Evolutionary conservation across 2,797 vertebrate genomes (phyloP).

Genomic region (Cossypha polioptera): DNA sequence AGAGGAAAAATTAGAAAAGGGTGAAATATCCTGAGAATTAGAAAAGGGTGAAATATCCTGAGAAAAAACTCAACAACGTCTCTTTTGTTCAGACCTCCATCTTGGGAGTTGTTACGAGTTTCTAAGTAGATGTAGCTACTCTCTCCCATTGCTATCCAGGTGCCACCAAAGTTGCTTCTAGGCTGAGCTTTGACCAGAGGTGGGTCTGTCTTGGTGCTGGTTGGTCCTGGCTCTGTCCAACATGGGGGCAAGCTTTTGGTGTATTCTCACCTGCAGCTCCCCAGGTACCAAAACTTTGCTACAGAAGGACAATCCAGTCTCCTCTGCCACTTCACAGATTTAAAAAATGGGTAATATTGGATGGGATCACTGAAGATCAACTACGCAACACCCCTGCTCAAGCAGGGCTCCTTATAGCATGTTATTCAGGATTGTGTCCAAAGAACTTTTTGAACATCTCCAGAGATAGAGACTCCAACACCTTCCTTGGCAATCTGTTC

Average conservation of each 20-base stretch:
- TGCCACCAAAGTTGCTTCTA: neutral
- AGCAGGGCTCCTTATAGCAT: fast-evolving
- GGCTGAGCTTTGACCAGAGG: neutral
- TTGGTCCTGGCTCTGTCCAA: neutral
- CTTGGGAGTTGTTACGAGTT: neutral
- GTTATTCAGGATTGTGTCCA: neutral
- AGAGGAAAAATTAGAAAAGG: neutral
- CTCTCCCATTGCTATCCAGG: neutral
- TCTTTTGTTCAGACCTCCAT: neutral
- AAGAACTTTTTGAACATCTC: neutral
- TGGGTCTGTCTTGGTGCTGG: fast-evolving
- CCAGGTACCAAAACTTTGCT: neutral
- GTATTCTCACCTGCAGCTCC: neutral
- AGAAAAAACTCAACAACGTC: neutral
- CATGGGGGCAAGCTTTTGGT: neutral
- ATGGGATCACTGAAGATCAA: neutral
- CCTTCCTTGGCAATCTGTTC: neutral
- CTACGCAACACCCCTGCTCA: neutral
- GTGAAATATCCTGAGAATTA: neutral
- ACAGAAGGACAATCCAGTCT: neutral
- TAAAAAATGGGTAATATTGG: neutral
- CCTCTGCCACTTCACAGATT: neutral
- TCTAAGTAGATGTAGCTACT: neutral
- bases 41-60: neutral
- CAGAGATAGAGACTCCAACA: neutral